These are phyloP conservation scores for Microcebus griseorufus DNA, from an alignment of 2,113 vertebrate species.

Conservation along the genomic window DNA sequence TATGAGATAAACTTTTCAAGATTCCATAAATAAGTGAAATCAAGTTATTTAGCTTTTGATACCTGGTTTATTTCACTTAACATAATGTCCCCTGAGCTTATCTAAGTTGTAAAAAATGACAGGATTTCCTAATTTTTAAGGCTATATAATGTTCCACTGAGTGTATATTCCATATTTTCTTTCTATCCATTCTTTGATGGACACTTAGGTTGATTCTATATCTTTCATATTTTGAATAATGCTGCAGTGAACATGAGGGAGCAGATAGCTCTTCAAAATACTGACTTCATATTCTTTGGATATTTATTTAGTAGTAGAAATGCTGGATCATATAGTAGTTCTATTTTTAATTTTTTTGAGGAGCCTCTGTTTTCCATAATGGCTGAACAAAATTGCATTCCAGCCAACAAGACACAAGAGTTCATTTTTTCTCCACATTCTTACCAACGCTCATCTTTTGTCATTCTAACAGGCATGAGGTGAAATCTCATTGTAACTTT, in stretches of 20 bases:
- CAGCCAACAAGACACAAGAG: not conserved
- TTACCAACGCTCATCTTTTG: not conserved
- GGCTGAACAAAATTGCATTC: not conserved
- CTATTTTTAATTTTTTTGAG: not conserved
- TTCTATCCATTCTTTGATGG: not conserved
- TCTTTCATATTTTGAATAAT: not conserved
- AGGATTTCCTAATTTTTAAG: not conserved
- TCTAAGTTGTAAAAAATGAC: not conserved
- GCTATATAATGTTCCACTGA: not conserved
- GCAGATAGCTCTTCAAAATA: not conserved
- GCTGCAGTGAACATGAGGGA: not conserved
- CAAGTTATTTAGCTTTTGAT: not conserved
- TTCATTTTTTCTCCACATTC: not conserved
- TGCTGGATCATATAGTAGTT: not conserved
- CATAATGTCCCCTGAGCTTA: not conserved
- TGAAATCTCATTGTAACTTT: not conserved
- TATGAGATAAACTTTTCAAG: not conserved
- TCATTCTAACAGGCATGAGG: too few relatives aligned
- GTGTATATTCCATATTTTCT: not conserved
- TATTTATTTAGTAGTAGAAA: too few relatives aligned
- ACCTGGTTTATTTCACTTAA: not conserved
- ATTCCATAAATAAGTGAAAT: not conserved
- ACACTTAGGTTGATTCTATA: not conserved
- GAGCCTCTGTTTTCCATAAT: not conserved
- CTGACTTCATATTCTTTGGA: not conserved